Evolutionary conservation across 2,888 invertebrate species (phyloP).

Genomic region (Nephrotoma guestfalica): DNA sequence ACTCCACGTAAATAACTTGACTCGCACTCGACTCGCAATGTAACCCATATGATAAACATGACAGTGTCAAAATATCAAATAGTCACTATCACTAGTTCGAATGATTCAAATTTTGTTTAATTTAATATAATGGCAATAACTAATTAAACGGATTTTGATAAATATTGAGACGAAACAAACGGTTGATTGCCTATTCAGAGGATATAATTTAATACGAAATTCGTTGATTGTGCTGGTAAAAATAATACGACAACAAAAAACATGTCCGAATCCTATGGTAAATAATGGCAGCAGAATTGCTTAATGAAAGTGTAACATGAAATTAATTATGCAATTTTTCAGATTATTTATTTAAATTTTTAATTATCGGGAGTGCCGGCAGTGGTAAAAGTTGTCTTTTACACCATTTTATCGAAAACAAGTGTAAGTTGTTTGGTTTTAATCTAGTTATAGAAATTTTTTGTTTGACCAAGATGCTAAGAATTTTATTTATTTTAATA

Average conservation of each 20-base stretch:
- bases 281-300: neutral
- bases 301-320: slow-evolving; percentile 5
- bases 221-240: neutral
- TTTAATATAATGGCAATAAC: neutral
- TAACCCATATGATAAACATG: too few species aligned
- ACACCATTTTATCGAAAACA: slow-evolving; percentile 72
- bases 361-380: slow-evolving; percentile 73
- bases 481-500: neutral
- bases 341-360: slow-evolving; percentile 76
- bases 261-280: slow-evolving; percentile 19
- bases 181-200: neutral
- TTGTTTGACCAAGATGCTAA: neutral
- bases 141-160: neutral
- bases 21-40: too few species aligned
- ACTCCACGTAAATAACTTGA: too few species aligned
- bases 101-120: neutral
- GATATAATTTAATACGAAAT: neutral
- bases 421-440: slow-evolving; percentile 46
- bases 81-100: neutral
- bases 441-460: neutral
- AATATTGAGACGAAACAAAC: neutral
- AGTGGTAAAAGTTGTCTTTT: slow-evolving; percentile 71
- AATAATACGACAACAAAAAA: neutral
- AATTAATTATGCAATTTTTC: slow-evolving; percentile 21
- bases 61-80: neutral